Percentiles rank a stretch among this genome's conserved stretches.
Conservation (phyloP, 2,113 vertebrate species). For the Cyprinodon brontotheroides region DNA sequence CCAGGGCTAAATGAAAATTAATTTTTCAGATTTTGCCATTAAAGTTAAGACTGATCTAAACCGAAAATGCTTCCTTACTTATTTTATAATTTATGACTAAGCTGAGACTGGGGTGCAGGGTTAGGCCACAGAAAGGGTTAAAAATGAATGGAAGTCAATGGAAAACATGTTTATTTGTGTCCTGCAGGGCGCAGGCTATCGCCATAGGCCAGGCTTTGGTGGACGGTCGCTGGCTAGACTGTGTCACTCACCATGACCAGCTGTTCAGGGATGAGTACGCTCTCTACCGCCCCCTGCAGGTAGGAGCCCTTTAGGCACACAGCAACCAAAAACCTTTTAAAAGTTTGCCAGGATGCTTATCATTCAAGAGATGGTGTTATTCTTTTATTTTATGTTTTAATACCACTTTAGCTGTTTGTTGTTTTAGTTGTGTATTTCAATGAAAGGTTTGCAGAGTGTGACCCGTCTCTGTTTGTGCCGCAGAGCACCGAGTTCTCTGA, state of each 20-base stretch:
- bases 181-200: conserved; percentile 91
- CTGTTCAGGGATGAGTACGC: conserved; percentile 98
- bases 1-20: too few species aligned
- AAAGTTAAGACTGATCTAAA: too few species aligned
- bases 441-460: conserved; percentile 11
- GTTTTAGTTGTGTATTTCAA: not conserved
- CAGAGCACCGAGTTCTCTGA: conserved; percentile 96
- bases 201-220: conserved; percentile 96
- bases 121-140: too few species aligned
- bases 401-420: too few species aligned
- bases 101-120: too few species aligned
- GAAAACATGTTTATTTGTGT: not conserved
- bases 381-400: too few species aligned
- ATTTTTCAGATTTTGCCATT: too few species aligned
- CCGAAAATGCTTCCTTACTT: too few species aligned
- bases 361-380: too few species aligned
- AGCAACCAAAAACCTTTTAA: not conserved
- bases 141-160: too few species aligned
- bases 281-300: conserved; percentile 94
- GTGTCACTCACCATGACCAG: conserved; percentile 95
- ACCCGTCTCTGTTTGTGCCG: conserved; percentile 28
- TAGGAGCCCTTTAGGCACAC: conserved; percentile 39
- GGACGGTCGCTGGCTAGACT: conserved; percentile 96
- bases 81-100: too few species aligned
- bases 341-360: not conserved